Evolutionary conservation across 2,797 vertebrate species (phyloP).

Genomic region (Acrossocheilus wenchowensis): DNA sequence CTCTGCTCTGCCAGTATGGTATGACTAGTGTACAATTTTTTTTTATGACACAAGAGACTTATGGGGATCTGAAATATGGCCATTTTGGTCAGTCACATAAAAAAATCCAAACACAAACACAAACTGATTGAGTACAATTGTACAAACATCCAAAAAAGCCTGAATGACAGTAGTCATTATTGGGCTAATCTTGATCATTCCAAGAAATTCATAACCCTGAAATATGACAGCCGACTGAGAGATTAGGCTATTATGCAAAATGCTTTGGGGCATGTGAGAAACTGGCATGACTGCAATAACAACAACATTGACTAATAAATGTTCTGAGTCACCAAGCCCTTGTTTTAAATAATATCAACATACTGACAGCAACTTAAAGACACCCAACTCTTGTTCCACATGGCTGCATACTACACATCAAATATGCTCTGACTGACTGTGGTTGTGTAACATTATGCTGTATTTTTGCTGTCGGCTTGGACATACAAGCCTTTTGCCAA

Average conservation of each 20-base stretch:
- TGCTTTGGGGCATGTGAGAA: slow-evolving; percentile 21
- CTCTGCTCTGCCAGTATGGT: slow-evolving; percentile 9
- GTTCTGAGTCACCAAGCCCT: background rate
- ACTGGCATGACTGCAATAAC: slow-evolving; percentile 11
- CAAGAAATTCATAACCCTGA: background rate
- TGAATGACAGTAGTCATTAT: background rate
- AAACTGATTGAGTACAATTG: background rate
- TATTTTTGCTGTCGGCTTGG: background rate
- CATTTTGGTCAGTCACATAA: background rate
- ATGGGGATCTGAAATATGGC: background rate
- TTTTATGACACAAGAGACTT: slow-evolving; percentile 15
- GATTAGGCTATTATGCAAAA: slow-evolving; percentile 1
- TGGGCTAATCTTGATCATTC: background rate
- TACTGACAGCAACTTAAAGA: background rate
- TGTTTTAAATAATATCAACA: slow-evolving; percentile 7
- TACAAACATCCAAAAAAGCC: background rate
- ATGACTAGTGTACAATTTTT: background rate
- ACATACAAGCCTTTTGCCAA: background rate
- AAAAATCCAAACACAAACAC: background rate
- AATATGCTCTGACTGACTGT: background rate
- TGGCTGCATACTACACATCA: background rate
- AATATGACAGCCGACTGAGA: slow-evolving; percentile 1
- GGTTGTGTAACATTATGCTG: background rate
- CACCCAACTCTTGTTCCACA: background rate
- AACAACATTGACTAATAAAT: slow-evolving; percentile 30